Conservation (phyloP, 1,140 invertebrate genomes). For the Leptopilina boulardi region DNA sequence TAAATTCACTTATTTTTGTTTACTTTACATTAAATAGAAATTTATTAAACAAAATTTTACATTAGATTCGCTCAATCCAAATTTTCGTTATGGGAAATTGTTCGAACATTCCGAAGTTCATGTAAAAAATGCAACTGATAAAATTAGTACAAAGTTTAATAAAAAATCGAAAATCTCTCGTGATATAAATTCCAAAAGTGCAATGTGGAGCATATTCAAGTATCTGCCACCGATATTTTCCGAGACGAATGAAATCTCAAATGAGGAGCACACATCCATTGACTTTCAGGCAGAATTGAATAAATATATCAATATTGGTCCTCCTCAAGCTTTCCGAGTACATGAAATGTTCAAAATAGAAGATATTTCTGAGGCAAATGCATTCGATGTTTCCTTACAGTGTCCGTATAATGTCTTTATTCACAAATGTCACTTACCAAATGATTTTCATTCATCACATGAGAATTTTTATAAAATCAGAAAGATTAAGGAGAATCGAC, state of each 20-base stretch:
- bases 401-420: conserved; percentile 47
- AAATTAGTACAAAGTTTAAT: neutral
- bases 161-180: neutral
- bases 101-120: conserved; percentile 68
- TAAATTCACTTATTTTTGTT: conserved; percentile 14
- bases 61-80: conserved; percentile 62
- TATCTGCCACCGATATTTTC: neutral
- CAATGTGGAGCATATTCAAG: conserved; percentile 2
- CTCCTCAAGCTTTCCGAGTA: conserved; percentile 40
- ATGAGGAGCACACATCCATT: neutral
- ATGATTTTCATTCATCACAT: neutral
- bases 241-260: neutral
- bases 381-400: conserved; percentile 35
- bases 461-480: conserved; percentile 53
- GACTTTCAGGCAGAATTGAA: conserved; percentile 34
- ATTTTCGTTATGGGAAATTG: conserved; percentile 62
- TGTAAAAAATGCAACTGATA: conserved; percentile 45
- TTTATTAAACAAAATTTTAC: conserved; percentile 37
- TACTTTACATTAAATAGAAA: neutral
- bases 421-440: conserved; percentile 36
- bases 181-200: neutral
- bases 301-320: conserved; percentile 9
- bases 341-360: conserved; percentile 26
- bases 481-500: conserved; percentile 53
- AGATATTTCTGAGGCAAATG: conserved; percentile 20